phyloP scores from a whole-genome alignment of 2,113 vertebrate species.

The Equus przewalskii region DNA sequence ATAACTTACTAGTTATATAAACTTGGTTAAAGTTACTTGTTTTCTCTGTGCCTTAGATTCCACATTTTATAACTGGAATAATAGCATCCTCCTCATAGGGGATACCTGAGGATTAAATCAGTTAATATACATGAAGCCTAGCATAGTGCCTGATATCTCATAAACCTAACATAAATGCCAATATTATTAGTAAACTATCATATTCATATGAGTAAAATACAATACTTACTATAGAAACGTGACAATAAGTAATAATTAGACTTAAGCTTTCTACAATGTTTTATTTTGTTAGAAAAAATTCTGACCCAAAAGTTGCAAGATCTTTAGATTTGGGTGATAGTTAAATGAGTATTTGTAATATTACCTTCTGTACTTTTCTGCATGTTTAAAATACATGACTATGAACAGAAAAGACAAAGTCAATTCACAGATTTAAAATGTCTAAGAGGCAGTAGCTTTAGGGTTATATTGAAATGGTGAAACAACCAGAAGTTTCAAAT shows the following conservation, averaged over 20 bases:
- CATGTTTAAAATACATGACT: neutral
- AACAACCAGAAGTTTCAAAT: slow-evolving; percentile 4
- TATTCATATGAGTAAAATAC: neutral
- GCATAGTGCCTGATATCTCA: neutral
- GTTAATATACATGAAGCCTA: neutral
- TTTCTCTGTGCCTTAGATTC: neutral
- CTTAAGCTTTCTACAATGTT: neutral
- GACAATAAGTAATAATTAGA: neutral
- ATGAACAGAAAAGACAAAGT: neutral
- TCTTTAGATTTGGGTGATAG: neutral
- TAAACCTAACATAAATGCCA: neutral
- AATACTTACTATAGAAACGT: neutral
- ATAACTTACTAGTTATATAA: neutral
- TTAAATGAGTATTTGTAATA: neutral
- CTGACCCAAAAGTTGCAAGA: neutral
- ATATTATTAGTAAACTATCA: slow-evolving; percentile 10
- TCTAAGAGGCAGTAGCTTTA: neutral
- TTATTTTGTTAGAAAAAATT: neutral
- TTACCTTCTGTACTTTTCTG: neutral
- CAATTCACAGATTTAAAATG: slow-evolving; percentile 11
- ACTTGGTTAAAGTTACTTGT: neutral
- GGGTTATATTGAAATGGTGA: neutral
- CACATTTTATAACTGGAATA: neutral
- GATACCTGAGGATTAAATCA: neutral
- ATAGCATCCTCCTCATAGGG: neutral